These are phyloP conservation scores for Pedionomus torquatus DNA, from an alignment of 2,113 vertebrate species.

Conservation along the genomic window DNA sequence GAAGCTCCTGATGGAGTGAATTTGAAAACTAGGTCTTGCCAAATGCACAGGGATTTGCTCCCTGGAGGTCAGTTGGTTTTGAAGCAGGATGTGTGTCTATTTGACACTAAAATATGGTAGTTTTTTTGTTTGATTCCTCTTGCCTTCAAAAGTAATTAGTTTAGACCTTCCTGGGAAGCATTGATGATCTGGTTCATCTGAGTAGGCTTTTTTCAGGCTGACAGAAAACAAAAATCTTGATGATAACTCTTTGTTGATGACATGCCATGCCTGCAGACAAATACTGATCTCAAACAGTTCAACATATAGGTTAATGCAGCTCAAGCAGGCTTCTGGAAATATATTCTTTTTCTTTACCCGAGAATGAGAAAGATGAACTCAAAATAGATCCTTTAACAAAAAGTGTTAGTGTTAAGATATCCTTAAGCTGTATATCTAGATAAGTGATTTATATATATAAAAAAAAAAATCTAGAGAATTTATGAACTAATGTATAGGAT, in stretches of 20 bases:
- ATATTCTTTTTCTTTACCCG: neutral
- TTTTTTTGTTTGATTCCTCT: neutral
- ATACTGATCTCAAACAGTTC: neutral
- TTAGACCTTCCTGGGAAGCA: neutral
- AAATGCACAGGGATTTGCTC: neutral
- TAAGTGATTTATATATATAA: neutral
- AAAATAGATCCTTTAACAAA: neutral
- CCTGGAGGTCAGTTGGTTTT: neutral
- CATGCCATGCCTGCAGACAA: neutral
- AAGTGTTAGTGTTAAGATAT: neutral
- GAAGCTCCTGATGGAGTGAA: constrained; percentile 3
- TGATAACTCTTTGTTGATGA: neutral
- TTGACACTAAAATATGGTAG: neutral
- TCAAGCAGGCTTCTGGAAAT: neutral
- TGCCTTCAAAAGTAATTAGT: neutral
- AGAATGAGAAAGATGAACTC: neutral
- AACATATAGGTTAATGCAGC: neutral
- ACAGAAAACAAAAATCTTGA: neutral
- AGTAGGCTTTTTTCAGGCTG: neutral
- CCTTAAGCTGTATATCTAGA: neutral
- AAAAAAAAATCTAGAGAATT: neutral
- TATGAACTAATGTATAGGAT: neutral
- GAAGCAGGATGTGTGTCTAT: neutral
- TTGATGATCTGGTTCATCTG: neutral
- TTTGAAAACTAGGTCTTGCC: constrained; percentile 7